Base-by-base conservation (phyloP, 2,888 invertebrate genomes). In the Antitype chi region DNA sequence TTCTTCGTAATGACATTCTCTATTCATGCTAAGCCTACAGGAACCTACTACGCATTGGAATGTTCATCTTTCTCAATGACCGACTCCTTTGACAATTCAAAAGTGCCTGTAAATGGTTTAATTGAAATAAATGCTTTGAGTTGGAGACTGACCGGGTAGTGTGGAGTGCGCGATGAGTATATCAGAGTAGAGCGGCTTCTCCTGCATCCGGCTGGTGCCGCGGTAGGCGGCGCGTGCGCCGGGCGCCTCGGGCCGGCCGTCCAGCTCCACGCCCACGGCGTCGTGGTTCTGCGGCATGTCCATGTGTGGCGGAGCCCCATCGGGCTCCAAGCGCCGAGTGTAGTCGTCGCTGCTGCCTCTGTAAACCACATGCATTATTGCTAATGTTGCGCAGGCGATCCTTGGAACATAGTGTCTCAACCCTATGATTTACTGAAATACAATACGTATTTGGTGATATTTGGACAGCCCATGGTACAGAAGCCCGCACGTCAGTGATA, bases 111-210 rank as follows among this genome's bases (percentile, higher is more conserved):
- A 28, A 66, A 25, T 47, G 20, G 20, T 66, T 66, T 55, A 17
- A 32, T 55, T 53, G 15, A 28, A 49, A 68, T n/a, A 32, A 38
- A 62, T n/a, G 17, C 11, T 68, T 67, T 8, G 62, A 38, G 62
- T 7, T n/a, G n/a, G n/a, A 11, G 23, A 76, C 57, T 59, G 43
- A 92, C 93, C 92, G 11, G 92, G 93, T 63, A 97, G 93, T 6
- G 97, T 98, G 69, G 98, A 97, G 94, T 97, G 97, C 68, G 97
- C 97, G 81, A 98, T 97, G 55, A 98, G 94, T 77, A 98, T 97
- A 92, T 98, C 98, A 23, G 97, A 97, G 90, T 95, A 94, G 67
- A 90, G 88, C 81, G 91, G 82, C 70, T 75, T 74, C 76, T 90
- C 92, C 90, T 60, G 95, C 62, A 88, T 68, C 62, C 69, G 75